phyloP scores from a whole-genome alignment of 2,888 invertebrate species.

The Argynnis bischoffii region DNA sequence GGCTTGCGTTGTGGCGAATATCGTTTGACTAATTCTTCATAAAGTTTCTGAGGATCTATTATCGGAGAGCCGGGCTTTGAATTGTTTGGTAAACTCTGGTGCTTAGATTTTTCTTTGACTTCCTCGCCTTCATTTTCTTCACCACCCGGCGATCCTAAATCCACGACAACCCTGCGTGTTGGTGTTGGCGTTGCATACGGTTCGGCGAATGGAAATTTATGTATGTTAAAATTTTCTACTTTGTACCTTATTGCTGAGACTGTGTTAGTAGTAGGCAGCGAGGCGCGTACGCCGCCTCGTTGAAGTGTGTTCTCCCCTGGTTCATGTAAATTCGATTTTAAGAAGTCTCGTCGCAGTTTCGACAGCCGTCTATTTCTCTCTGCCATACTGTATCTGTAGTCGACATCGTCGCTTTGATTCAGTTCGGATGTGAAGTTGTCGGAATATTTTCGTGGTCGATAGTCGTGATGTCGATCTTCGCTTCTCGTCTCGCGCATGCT shows the following conservation, averaged over 20 bases:
- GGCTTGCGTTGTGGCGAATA: slow-evolving; percentile 77
- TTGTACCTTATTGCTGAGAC: slow-evolving; percentile 63
- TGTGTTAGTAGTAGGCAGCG: slow-evolving; percentile 63
- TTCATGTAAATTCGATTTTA: slow-evolving; percentile 73
- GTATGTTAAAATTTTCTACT: slow-evolving; percentile 74
- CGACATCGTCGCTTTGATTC: slow-evolving; percentile 73
- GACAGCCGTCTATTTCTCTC: slow-evolving; percentile 73
- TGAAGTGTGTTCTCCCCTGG: slow-evolving; percentile 61
- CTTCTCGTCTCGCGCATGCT: slow-evolving; percentile 74
- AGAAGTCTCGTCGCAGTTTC: slow-evolving; percentile 70
- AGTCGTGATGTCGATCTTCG: slow-evolving; percentile 66
- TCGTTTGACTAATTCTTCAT: slow-evolving; percentile 72
- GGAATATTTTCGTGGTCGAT: slow-evolving; percentile 73
- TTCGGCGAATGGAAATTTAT: slow-evolving; percentile 78
- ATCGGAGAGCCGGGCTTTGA: slow-evolving; percentile 54
- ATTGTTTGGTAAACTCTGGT: slow-evolving; percentile 60
- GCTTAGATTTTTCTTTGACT: slow-evolving; percentile 46
- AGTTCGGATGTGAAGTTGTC: slow-evolving; percentile 74
- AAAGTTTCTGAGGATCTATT: slow-evolving; percentile 71
- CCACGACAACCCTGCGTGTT: slow-evolving; percentile 62
- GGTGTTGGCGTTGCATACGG: slow-evolving; percentile 75
- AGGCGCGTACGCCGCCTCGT: slow-evolving; percentile 67
- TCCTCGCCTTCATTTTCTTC: slow-evolving; percentile 64
- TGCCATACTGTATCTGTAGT: slow-evolving; percentile 71
- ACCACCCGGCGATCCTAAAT: slow-evolving; percentile 58